Conservation (phyloP, 2,113 vertebrate genomes). For the Empidonax traillii region DNA sequence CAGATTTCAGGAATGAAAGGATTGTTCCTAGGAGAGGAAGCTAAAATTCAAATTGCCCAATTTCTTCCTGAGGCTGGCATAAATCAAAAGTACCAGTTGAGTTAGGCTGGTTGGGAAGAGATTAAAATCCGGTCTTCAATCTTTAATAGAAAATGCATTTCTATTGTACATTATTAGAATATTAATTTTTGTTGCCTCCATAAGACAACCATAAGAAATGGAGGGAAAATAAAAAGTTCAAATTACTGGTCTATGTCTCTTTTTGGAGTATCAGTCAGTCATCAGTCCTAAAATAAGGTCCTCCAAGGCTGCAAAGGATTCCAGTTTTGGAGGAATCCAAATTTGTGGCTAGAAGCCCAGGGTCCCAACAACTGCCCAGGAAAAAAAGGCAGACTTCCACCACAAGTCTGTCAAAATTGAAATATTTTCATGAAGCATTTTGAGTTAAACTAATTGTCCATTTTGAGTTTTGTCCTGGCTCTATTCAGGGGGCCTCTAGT, state of each 20-base stretch:
- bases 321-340: neutral
- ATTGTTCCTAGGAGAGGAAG: conserved; percentile 54
- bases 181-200: conserved; percentile 22
- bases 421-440: neutral
- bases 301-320: neutral
- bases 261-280: neutral
- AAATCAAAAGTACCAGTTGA: conserved; percentile 41
- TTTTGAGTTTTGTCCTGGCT: neutral
- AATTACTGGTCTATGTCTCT: neutral
- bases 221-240: neutral
- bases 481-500: neutral
- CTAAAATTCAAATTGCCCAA: conserved; percentile 57
- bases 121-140: neutral
- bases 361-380: neutral
- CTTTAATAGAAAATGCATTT: conserved; percentile 24
- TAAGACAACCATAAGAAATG: neutral
- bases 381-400: neutral
- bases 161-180: neutral
- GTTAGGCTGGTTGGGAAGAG: conserved; percentile 1
- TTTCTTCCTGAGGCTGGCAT: conserved; percentile 27
- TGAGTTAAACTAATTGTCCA: neutral
- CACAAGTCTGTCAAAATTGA: neutral
- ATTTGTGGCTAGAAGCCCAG: neutral
- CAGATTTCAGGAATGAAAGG: conserved; percentile 14
- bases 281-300: neutral